phyloP scores from a whole-genome alignment of 2,888 invertebrate genomes.

The Alviniconcha strummeri region DNA sequence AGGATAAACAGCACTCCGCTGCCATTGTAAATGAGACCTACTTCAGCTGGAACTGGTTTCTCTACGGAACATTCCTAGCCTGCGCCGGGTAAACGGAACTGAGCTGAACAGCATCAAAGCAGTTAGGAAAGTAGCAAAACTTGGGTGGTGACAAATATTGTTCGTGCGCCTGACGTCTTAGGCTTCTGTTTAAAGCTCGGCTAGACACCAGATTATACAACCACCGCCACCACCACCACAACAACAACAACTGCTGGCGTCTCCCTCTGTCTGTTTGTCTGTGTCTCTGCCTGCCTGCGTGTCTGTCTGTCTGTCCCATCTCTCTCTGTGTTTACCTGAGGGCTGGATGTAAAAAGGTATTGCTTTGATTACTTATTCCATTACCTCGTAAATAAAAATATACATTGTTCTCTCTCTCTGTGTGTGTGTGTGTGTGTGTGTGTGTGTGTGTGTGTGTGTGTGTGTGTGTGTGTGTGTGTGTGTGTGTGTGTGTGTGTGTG shows the following conservation, averaged over 20 bases:
- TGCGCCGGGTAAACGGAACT: too few species aligned
- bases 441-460: neutral
- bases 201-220: too few species aligned
- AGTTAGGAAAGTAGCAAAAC: too few species aligned
- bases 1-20: too few species aligned
- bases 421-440: neutral
- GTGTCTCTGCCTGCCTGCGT: neutral
- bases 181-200: neutral
- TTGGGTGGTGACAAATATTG: too few species aligned
- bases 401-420: neutral
- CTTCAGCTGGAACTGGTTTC: too few species aligned
- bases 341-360: neutral
- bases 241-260: neutral
- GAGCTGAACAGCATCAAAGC: too few species aligned
- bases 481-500: neutral
- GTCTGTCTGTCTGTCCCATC: neutral
- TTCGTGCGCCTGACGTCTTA: neutral
- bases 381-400: neutral
- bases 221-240: too few species aligned
- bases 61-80: too few species aligned
- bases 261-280: neutral
- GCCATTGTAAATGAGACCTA: too few species aligned
- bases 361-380: neutral
- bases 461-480: neutral
- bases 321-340: neutral